Evolutionary conservation across 1,140 invertebrate genomes (phyloP), one percentile per base, ranked within the genome.

Genomic region (Cydia amplana): DNA sequence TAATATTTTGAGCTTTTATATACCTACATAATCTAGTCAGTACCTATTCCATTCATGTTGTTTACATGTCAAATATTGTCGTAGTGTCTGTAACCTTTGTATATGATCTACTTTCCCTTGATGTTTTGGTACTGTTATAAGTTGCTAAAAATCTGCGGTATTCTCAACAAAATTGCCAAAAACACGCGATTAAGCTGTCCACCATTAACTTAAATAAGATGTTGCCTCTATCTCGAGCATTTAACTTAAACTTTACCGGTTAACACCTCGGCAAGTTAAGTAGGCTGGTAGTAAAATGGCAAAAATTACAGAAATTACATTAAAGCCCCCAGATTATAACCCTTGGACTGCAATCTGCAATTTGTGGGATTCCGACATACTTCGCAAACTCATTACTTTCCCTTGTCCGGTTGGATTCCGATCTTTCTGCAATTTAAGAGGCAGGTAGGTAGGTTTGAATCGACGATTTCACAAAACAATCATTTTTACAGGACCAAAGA

Each of bases 371-470:
- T 70, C 65, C 65, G 28, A 12, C 28, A 36, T 16, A 70, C 28
- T 70, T 70, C 6, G 65, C 32, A 36, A 70, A 70, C 65, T 70
- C 65, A 70, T 70, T 70, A 70, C 65, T 70, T 70, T 70, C 65
- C 28, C 65, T 40, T 70, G 32, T 36, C 65, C 28, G 65, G 65
- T 70, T 70, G 65, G 65, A 70, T 70, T 70, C 28, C 28, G 12
- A 60, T 60, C 55, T 60, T 60, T 55, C 7, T 20, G 18, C 12
- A 23, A 60, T 60, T 60, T 60, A 60, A 60, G 20, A 60, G 16
- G 55, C 20, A 60, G 55, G 55, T 60, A 23, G 55, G 55, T 60
- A 18, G 20, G 49, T 51, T 51, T 51, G 55, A 55, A 55, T 55
- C 16, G 55, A 60, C 55, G 55, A 60, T 60, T 60, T 60, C 55